Conservation (phyloP, 2,113 vertebrate species). For the Gobiocypris rarus region DNA sequence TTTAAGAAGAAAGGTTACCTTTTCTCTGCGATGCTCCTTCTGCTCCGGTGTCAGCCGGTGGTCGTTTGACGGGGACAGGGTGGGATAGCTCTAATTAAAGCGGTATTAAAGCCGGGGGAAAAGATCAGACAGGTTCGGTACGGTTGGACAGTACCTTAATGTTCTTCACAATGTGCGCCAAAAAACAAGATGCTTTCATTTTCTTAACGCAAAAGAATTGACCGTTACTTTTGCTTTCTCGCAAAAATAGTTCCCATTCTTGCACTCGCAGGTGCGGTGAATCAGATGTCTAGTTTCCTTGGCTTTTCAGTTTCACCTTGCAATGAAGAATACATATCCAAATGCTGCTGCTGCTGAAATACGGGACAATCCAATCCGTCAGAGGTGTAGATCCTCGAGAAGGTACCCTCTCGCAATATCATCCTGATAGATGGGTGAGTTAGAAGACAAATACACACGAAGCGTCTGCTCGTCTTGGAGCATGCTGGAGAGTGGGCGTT, state of each 20-base stretch:
- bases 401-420: constrained; percentile 12
- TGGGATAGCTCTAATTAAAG: constrained; percentile 12
- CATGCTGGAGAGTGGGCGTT: constrained; percentile 43
- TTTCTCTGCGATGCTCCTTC: neutral
- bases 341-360: constrained; percentile 1
- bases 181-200: constrained; percentile 8
- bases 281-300: constrained; percentile 23
- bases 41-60: constrained; percentile 5
- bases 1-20: constrained; percentile 26
- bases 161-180: neutral
- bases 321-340: constrained; percentile 46
- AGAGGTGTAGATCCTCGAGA: constrained; percentile 36
- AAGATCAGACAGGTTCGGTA: neutral
- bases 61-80: neutral
- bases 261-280: constrained; percentile 37
- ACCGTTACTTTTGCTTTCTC: neutral
- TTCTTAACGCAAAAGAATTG: neutral
- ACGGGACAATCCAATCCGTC: constrained; percentile 26
- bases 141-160: constrained; percentile 18
- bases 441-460: constrained; percentile 30
- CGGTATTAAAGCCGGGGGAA: constrained; percentile 5
- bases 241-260: constrained; percentile 35
- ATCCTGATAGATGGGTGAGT: constrained; percentile 34
- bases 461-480: constrained; percentile 38
- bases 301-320: constrained; percentile 14